Conservation (phyloP, 2,797 vertebrate genomes). For the Phataginus tricuspis region DNA sequence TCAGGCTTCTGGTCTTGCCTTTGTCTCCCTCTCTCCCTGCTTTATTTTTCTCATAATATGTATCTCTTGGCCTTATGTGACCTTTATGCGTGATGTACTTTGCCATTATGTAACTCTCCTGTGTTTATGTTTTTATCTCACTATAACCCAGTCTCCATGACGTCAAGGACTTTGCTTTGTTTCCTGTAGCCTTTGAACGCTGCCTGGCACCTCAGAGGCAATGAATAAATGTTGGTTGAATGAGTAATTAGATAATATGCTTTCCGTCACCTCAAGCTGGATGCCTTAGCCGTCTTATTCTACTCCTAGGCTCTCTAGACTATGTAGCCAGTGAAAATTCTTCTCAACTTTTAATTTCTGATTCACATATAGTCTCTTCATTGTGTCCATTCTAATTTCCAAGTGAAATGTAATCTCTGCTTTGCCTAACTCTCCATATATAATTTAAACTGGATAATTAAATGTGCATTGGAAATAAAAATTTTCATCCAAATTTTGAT, state of each 20-base stretch:
- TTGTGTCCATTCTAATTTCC: not conserved
- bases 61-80: not conserved
- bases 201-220: not conserved
- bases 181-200: not conserved
- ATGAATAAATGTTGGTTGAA: not conserved
- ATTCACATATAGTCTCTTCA: not conserved
- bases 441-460: constrained; percentile 10
- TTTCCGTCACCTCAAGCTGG: not conserved
- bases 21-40: not conserved
- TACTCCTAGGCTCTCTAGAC: not conserved
- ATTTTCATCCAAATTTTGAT: not conserved
- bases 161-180: not conserved
- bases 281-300: not conserved
- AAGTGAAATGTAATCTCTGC: not conserved
- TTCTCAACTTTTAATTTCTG: not conserved
- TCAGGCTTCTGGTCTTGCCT: not conserved
- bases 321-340: not conserved
- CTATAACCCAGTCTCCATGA: not conserved
- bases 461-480: not conserved
- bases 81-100: not conserved
- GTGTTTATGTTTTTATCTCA: not conserved
- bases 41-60: not conserved
- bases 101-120: not conserved
- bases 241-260: not conserved
- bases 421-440: not conserved